Evolutionary conservation across 2,113 vertebrate genomes (phyloP).

Genomic region (Hydropotes inermis): DNA sequence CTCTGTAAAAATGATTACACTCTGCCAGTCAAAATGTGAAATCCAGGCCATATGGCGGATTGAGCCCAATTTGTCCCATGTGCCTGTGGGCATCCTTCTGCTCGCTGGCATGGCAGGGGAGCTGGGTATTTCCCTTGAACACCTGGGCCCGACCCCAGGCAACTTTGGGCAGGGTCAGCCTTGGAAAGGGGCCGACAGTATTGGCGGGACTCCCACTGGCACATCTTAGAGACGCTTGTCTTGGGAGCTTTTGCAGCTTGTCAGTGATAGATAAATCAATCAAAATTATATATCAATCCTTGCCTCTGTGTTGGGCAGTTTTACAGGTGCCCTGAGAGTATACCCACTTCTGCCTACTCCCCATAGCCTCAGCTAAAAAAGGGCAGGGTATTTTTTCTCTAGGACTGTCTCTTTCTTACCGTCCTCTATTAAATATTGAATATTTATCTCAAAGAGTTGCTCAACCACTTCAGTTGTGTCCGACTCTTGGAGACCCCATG

Average conservation of each 20-base stretch:
- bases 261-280: neutral
- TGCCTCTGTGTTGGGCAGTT: neutral
- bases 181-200: neutral
- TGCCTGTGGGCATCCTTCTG: conserved; percentile 34
- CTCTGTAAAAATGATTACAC: conserved; percentile 41
- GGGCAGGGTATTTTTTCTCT: neutral
- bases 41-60: conserved; percentile 60
- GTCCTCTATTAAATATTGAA: neutral
- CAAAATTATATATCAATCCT: neutral
- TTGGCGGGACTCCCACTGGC: neutral
- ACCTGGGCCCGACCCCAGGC: neutral
- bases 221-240: neutral
- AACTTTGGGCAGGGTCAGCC: neutral
- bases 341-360: neutral
- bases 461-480: neutral
- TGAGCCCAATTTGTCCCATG: conserved; percentile 43
- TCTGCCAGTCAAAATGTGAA: conserved; percentile 48
- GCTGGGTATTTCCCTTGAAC: neutral
- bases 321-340: neutral
- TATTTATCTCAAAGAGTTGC: neutral
- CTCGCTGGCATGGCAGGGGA: neutral
- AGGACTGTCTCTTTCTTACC: neutral
- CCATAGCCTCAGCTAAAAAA: neutral
- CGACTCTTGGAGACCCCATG: neutral
- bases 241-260: neutral